phyloP scores from a whole-genome alignment of 2,888 invertebrate genomes.

The Caenorhabditis sp. region DNA sequence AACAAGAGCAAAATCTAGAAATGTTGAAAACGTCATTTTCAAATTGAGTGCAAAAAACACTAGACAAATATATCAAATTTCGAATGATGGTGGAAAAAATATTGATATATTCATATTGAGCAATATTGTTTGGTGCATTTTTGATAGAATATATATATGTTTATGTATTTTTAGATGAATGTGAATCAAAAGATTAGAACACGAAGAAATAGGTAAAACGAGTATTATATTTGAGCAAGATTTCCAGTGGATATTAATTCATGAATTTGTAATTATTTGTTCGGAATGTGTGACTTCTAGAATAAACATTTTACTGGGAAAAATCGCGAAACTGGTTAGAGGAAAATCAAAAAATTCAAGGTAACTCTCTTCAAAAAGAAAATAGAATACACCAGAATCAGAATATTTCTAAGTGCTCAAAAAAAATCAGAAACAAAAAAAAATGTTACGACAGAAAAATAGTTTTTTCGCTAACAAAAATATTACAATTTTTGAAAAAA shows the following conservation, averaged over 20 bases:
- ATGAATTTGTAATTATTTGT: neutral
- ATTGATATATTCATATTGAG: neutral
- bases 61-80: neutral
- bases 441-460: no score
- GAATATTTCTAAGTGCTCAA: no score
- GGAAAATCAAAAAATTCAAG: no score
- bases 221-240: neutral
- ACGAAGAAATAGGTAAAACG: neutral
- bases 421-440: no score
- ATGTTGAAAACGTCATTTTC: neutral
- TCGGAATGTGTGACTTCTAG: no score
- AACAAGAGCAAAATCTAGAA: neutral
- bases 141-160: neutral
- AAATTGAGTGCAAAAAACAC: slow-evolving; percentile 1
- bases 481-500: no score
- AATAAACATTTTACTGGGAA: no score
- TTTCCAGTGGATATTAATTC: neutral
- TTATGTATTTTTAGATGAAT: neutral
- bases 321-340: no score
- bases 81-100: neutral
- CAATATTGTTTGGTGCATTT: neutral
- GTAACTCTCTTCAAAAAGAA: no score
- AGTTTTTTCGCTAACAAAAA: no score
- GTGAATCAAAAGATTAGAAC: neutral
- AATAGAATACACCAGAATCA: no score